Evolutionary conservation across 2,113 vertebrate genomes (phyloP).

Genomic region (Pelodiscus sinensis): DNA sequence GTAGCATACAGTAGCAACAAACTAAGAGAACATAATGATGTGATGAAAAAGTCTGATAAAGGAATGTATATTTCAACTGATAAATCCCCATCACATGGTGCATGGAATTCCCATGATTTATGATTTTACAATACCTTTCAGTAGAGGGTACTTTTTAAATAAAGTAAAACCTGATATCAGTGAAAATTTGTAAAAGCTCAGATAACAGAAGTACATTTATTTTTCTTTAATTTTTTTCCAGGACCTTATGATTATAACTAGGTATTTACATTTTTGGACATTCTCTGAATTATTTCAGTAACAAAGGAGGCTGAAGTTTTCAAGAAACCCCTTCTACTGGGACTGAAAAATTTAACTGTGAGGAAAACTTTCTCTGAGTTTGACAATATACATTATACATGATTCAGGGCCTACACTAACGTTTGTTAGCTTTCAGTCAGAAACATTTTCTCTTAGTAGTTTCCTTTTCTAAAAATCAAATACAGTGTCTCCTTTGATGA

Average conservation of each 20-base stretch:
- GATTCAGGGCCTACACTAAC: not conserved
- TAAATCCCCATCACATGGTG: not conserved
- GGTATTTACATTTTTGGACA: conserved; percentile 4
- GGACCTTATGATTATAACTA: not conserved
- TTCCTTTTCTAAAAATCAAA: not conserved
- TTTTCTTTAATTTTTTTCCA: not conserved
- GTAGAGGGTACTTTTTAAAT: not conserved
- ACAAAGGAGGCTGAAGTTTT: not conserved
- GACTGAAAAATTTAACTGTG: not conserved
- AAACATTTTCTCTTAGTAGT: not conserved
- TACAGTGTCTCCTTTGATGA: not conserved
- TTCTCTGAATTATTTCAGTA: conserved; percentile 2
- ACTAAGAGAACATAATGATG: no score
- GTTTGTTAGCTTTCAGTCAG: not conserved
- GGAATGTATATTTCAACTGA: conserved; percentile 17
- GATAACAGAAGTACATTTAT: not conserved
- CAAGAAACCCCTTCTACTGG: not conserved
- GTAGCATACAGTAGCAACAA: not conserved
- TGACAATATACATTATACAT: not conserved
- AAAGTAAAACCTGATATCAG: not conserved
- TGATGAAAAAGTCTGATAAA: no score
- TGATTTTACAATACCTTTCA: not conserved
- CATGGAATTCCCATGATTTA: not conserved
- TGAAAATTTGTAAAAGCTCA: accelerated
- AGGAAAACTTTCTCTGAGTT: not conserved